Evolutionary conservation across 2,888 invertebrate genomes (phyloP), one percentile per base, ranked within the genome.

Genomic region (Eilema depressum): DNA sequence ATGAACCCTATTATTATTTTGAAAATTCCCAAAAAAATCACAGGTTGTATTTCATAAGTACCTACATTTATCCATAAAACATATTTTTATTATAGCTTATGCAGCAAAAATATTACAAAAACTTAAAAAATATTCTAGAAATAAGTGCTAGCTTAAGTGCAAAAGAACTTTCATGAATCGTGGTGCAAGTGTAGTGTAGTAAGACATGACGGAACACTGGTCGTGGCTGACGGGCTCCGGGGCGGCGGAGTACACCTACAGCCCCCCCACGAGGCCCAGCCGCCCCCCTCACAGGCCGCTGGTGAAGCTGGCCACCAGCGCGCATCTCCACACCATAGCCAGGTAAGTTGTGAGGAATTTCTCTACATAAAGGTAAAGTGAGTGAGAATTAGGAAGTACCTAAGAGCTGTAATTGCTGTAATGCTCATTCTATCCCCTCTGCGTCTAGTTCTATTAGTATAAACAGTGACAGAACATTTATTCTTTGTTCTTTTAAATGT

Each of bases 291-390:
- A 95, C 80, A 82, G 95, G 23, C 95, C 95, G 25, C 89, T 95
- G 53, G 94, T 95, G 28, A 95, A 95, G 82, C 77, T 95, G 65
- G 95, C 95, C 63, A 93, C 93, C 75, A 94, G 94, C 81, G 93
- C 94, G 0, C 94, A 92, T 53, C 88, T 95, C 1, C 94, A 93
- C 75, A 94, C 93, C 11, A 91, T 94, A 5, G 92, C 93, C 83
- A 95, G 95, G 94, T 95, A 72, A 87, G 88, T 30, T n/a, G n/a
- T n/a, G n/a, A n/a, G n/a, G n/a, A n/a, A n/a, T n/a, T n/a, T n/a
- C n/a, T n/a, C n/a, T n/a, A n/a, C n/a, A n/a, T n/a, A n/a, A n/a
- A n/a, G n/a, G n/a, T n/a, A n/a, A n/a, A n/a, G n/a, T n/a, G n/a
- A n/a, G n/a, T n/a, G n/a, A n/a, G n/a, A n/a, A n/a, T n/a, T n/a